A percentile compares a stretch with the other conserved stretches of the same genome.
Conservation (phyloP, 2,113 vertebrate species). For the Daphoenositta chrysoptera region DNA sequence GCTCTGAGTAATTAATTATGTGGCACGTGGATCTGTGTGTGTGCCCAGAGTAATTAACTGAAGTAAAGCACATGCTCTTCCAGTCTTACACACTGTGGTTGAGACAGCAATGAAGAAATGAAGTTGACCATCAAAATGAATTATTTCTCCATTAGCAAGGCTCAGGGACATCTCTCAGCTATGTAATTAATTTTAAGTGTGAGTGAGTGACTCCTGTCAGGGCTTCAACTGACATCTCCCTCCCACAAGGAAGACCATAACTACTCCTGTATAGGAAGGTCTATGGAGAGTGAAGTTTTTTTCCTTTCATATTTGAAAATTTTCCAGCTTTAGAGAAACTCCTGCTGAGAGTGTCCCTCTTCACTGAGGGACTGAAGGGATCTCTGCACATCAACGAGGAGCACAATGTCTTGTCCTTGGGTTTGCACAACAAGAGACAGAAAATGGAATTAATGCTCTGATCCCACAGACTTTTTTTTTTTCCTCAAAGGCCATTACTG, state of each 20-base stretch:
- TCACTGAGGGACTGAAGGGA: fast-evolving
- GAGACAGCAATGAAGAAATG: constrained; percentile 51
- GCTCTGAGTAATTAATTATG: constrained; percentile 16
- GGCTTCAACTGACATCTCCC: neutral
- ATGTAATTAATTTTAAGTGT: constrained; percentile 39
- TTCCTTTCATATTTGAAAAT: neutral
- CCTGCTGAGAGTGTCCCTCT: neutral
- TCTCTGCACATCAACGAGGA: neutral
- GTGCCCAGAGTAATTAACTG: constrained; percentile 21
- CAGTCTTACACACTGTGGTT: neutral
- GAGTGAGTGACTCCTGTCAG: neutral
- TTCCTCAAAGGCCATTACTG: neutral
- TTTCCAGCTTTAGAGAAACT: neutral
- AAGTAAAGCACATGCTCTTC: constrained; percentile 30
- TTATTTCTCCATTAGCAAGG: constrained; percentile 51
- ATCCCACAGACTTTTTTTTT: neutral
- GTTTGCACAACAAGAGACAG: neutral
- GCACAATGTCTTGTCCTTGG: neutral
- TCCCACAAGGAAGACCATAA: neutral
- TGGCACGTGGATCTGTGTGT: neutral
- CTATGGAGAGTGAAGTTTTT: neutral
- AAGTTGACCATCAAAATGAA: constrained; percentile 51
- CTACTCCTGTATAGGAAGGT: neutral
- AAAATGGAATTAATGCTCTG: neutral
- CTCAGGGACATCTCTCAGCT: constrained; percentile 28